Base-by-base conservation (phyloP, 1,140 invertebrate species). In the Adelges cooleyi region DNA sequence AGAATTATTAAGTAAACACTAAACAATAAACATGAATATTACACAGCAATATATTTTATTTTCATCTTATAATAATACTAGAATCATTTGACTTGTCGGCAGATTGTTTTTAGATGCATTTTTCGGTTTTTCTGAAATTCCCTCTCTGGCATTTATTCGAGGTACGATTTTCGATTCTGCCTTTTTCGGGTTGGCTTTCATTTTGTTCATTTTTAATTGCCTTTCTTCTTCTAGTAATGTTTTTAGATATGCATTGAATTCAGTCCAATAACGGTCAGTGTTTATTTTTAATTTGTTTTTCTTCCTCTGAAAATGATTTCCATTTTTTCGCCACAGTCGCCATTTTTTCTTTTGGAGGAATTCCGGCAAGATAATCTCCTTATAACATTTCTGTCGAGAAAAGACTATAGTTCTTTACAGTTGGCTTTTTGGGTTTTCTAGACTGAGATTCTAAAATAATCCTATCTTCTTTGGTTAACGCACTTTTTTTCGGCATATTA, bases 291-390 rank as follows among this genome's bases (percentile, higher is more conserved):
- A 59, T 42, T 59, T 59, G 53, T 18, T 18, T 42, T 17, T 59
- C 53, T 27, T 59, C 53, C 40, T 59, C 4, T 17, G 53, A 27
- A 44, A 59, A 44, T 13, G 22, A n/a, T 44, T 44, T 59, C 53
- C 53, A 59, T 44, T 59, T 59, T 11, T 59, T 10, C 11, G 53
- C 38, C 6, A 59, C 25, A 0, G 18, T 1, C 27, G 53, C 0
- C 53, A 59, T 59, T 59, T 40, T 59, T 1, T 59, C 53, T 27
- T 59, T 59, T 44, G 53, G 53, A 6, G 22, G 53, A 18, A 59
- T 40, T 13, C 38, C 53, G 29, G 5, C 9, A 18, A 59, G 27
- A 25, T 8, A 36, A 44, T 44, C 20, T 42, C 53, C 44, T 44
- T 59, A 40, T 17, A 59, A 44, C 38, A 59, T n/a, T n/a, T n/a